Evolutionary conservation across 1,140 invertebrate genomes (phyloP), one percentile per base, ranked within the genome.

Genomic region (Bombyx mandarina): DNA sequence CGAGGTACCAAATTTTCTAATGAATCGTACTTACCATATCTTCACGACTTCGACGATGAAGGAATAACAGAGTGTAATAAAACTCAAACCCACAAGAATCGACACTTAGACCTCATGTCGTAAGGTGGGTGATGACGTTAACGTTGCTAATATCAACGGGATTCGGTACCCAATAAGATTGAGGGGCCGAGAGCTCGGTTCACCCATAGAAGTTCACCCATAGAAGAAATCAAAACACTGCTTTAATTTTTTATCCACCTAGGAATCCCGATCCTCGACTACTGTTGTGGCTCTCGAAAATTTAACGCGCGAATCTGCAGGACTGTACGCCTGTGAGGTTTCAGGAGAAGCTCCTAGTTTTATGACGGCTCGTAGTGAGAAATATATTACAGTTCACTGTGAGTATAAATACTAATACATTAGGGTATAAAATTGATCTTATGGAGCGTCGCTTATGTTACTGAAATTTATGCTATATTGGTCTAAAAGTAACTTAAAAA

Each of bases 271-370:
- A 3, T 82, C 81, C 6, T 76, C 74, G 1, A 72, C 59, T 52
- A 72, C 73, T 7, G 63, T 76, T 9, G 70, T 84, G 2, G 70
- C 71, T 6, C 57, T 84, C 42, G 65, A 68, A 12, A 65, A 71
- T 35, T 56, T 82, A n/a, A 69, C 62, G 6, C 58, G 61, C 8
- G 69, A 73, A 6, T 79, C 79, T 0, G 66, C 69, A 4, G 95
- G 95, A 45, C 88, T 91, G 22, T 97, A 95, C 88, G 90, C 93
- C 62, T 97, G 95, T 74, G 94, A 96, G 79, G 93, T 96, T 56
- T 95, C 94, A 7, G 95, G 93, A 2, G 95, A 97, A 82, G 94
- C 93, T 44, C 93, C 94, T 12, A 91, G 89, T 57, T 96, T 96
- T 78, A 91, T 92, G 79, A 95, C 93, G 26, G 93, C 94, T 57